phyloP scores from a whole-genome alignment of 2,888 invertebrate genomes.

The Helobdella robusta region DNA sequence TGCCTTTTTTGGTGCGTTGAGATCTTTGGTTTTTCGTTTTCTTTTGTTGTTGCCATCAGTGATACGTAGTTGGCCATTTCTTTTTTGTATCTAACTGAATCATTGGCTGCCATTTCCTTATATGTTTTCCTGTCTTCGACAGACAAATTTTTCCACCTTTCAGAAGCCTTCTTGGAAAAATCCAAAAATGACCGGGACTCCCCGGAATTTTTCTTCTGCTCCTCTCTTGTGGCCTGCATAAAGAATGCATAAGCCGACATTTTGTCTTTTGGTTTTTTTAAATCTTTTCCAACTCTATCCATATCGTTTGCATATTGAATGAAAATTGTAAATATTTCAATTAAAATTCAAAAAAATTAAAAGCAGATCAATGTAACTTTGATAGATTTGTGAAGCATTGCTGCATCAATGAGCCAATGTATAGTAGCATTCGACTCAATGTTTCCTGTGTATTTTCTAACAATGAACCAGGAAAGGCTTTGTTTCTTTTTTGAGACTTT shows the following conservation, averaged over 20 bases:
- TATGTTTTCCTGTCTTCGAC: conserved; percentile 23
- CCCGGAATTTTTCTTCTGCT: conserved; percentile 18
- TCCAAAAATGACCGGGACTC: background rate
- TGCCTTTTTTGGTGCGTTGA: conserved; percentile 95
- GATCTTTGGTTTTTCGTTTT: conserved; percentile 78
- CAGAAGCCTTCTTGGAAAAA: conserved; percentile 16
- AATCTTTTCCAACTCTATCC: conserved; percentile 17
- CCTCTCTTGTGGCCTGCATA: conserved; percentile 17
- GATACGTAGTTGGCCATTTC: conserved; percentile 22
- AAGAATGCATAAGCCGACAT: conserved; percentile 21
- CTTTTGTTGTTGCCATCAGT: conserved; percentile 60
- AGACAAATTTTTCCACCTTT: conserved; percentile 15
- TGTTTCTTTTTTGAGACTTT: too few species aligned
- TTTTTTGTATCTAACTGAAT: conserved; percentile 19
- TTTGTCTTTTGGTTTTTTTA: conserved; percentile 16
- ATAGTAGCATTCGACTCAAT: too few species aligned
- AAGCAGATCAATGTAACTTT: too few species aligned
- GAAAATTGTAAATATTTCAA: too few species aligned
- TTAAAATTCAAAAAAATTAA: too few species aligned
- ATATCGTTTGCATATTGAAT: too few species aligned
- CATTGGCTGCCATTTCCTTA: conserved; percentile 18
- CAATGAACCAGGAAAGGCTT: too few species aligned
- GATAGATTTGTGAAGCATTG: too few species aligned
- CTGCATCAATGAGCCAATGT: too few species aligned
- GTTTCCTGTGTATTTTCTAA: too few species aligned